Evolutionary conservation across 2,113 vertebrate genomes (phyloP).

Genomic region (Podarcis muralis): DNA sequence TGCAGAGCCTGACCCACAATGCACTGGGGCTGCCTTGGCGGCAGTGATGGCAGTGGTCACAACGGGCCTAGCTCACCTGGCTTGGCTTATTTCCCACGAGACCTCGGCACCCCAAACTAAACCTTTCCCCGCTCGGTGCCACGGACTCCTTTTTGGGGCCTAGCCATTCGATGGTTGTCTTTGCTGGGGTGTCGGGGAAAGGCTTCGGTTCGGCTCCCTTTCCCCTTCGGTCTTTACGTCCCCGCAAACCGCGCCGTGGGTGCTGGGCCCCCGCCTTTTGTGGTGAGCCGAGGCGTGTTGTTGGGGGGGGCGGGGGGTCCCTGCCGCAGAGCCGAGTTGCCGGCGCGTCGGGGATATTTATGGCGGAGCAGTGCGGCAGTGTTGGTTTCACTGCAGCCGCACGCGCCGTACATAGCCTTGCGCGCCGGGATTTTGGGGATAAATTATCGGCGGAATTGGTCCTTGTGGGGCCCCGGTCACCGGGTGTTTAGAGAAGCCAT

Average conservation of each 20-base stretch:
- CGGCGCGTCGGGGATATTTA: conserved; percentile 64
- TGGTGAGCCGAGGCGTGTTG: conserved; percentile 15
- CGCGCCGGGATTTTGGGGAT: conserved; percentile 56
- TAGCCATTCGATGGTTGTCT: too few species aligned
- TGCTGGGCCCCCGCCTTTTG: conserved; percentile 11
- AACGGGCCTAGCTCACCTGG: neutral
- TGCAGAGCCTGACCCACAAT: neutral
- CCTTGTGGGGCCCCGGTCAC: conserved; percentile 48
- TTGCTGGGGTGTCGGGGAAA: neutral
- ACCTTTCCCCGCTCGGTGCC: rapidly evolving
- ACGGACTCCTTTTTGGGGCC: too few species aligned
- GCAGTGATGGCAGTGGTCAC: neutral
- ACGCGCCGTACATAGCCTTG: neutral
- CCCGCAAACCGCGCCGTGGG: neutral
- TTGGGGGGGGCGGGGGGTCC: conserved; percentile 10
- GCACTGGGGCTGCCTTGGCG: neutral
- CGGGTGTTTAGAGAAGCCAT: neutral
- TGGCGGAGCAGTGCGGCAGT: conserved; percentile 68
- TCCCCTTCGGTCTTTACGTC: neutral
- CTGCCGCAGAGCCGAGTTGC: conserved; percentile 67
- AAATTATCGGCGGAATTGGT: conserved; percentile 59
- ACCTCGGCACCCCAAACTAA: too few species aligned
- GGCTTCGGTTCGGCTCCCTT: neutral
- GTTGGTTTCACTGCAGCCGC: conserved; percentile 34
- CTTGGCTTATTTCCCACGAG: neutral